Conservation (phyloP, 2,797 vertebrate species). For the Falco peregrinus region DNA sequence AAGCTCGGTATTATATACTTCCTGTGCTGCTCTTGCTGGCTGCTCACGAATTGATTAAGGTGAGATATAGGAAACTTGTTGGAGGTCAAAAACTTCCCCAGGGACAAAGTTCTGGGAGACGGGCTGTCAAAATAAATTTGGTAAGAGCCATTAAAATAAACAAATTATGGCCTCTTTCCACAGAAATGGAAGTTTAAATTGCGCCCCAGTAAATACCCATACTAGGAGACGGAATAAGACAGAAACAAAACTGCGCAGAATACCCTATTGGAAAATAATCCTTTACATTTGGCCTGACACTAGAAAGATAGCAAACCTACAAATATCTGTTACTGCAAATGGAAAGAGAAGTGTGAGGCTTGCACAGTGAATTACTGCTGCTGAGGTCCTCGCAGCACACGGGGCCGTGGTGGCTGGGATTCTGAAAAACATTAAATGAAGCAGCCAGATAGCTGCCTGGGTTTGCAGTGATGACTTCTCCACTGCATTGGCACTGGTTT, state of each 20-base stretch:
- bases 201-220: background rate
- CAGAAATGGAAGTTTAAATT: constrained; percentile 3
- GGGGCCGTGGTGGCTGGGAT: background rate
- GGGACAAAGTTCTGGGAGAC: constrained; percentile 12
- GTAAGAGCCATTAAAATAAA: constrained; percentile 34
- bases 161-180: constrained; percentile 5
- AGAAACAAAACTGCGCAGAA: background rate
- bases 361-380: background rate
- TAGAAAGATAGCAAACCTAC: background rate
- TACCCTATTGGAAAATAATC: background rate
- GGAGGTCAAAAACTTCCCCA: constrained; percentile 39
- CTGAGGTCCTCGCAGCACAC: background rate
- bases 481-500: accelerated
- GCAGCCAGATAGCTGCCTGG: background rate
- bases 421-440: background rate
- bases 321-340: background rate
- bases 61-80: constrained; percentile 13
- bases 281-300: constrained; percentile 1
- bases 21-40: background rate
- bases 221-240: background rate
- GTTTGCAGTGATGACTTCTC: background rate
- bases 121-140: constrained; percentile 50
- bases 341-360: background rate
- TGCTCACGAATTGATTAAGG: constrained; percentile 8
- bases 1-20: background rate